Base-by-base conservation (phyloP, 2,888 invertebrate species). In the Cotesia congregata region DNA sequence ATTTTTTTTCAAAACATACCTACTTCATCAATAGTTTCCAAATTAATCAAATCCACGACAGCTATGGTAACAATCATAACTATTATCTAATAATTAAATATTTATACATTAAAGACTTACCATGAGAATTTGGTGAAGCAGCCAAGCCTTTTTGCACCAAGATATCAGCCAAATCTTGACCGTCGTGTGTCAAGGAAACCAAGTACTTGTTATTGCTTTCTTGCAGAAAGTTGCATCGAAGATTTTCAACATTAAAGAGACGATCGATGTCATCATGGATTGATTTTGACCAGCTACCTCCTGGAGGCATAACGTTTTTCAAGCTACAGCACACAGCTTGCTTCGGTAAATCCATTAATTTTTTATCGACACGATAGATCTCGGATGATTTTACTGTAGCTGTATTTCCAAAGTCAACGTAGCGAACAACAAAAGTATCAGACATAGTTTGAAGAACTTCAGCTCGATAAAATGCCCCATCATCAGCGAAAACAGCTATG, bases 361-460 rank as follows among this genome's bases (percentile, higher is more conserved):
- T 92, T 68, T 90, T 91, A 82, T 95, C 94, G 77, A 95, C 90
- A 72, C 93, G 92, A 92, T 94, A 95, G 38, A 95, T 92, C 82
- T 94, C 93, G 78, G 90, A 91, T 0, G 91, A 90, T 67, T 92
- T 91, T 0, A 95, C 93, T 0, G 92, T 90, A 62, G 93, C 92
- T 75, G 92, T 92, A 84, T 95, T 95, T 2, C 96, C 96, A 83
- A 94, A 95, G 88, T 96, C 96, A 0, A 96, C 91, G 84, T 94
- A 95, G 39, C 92, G 91, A 0, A 96, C 94, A 76, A 93, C 91
- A 86, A 93, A 93, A 82, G 93, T 92, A 0, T 91, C 91, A 64
- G 91, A 88, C 79, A 92, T 91, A 77, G 90, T 87, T 65, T 91
- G 90, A 2, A 93, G 91, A 0, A 95, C 90, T 59, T 92, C 92